Percentiles rank a stretch among this genome's conserved stretches.
phyloP scores from a whole-genome alignment of 2,888 invertebrate genomes.

The Melipona beecheii region DNA sequence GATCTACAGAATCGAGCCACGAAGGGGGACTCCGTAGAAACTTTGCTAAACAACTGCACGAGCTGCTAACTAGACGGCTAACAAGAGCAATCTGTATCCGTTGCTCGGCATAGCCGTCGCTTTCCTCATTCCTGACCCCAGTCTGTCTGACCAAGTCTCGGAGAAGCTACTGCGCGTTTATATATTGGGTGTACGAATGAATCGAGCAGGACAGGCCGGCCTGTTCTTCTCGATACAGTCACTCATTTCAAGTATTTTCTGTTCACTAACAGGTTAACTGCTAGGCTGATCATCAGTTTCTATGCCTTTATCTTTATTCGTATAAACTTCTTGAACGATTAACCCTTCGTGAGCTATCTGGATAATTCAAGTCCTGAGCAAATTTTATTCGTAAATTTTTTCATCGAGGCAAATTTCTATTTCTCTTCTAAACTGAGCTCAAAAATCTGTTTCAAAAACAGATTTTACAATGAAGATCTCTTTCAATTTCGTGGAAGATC shows the following conservation, averaged over 20 bases:
- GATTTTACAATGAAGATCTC: too few species aligned
- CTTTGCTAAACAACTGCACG: slow-evolving; percentile 75
- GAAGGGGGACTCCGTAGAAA: slow-evolving; percentile 74
- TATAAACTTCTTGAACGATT: too few species aligned
- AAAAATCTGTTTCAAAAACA: too few species aligned
- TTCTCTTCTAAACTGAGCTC: too few species aligned
- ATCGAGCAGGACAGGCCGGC: not conserved
- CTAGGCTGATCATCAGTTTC: too few species aligned
- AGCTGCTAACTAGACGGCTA: slow-evolving; percentile 81
- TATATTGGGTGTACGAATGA: not conserved
- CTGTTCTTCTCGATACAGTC: not conserved
- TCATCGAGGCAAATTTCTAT: too few species aligned
- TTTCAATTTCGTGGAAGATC: too few species aligned
- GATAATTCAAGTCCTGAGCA: too few species aligned
- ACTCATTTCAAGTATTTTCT: not conserved
- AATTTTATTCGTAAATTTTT: too few species aligned
- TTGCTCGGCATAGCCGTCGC: slow-evolving; percentile 43
- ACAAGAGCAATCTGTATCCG: slow-evolving; percentile 81
- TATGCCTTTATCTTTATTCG: too few species aligned
- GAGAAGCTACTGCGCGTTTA: not conserved
- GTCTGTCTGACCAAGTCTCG: not conserved
- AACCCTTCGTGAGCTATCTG: too few species aligned
- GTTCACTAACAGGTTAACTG: too few species aligned
- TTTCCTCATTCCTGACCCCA: slow-evolving; percentile 40
- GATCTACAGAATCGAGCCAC: slow-evolving; percentile 59